Base-by-base conservation (phyloP, 2,888 invertebrate genomes). In the Ceraclea dissimilis region DNA sequence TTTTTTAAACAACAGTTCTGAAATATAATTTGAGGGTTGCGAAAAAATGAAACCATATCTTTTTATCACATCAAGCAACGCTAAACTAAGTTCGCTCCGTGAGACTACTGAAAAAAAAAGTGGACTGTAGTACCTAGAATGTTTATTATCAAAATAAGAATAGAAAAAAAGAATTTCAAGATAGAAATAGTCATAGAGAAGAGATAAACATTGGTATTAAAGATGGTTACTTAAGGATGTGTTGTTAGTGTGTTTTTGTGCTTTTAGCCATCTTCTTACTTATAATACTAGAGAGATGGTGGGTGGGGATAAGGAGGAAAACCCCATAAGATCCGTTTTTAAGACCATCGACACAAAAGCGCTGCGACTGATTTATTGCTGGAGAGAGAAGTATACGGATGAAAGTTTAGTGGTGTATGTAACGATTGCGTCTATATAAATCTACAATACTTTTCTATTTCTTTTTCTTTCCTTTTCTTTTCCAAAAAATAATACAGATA, bases 311-410 rank as follows among this genome's bases (percentile, higher is more conserved):
- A 16, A 18, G 33, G 55, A 52, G 57, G 57, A 52, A 57, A 58
- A 57, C 49, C 56, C 51, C 53, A 39, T 16, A 16, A 39, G 59
- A 61, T 59, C 61, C 61, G 61, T 61, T 61, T 61, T 61, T 61
- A 61, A 61, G 61, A 61, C 61, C 61, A 61, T 61, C 61, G 61
- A 61, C 61, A 61, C 61, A 61, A 61, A 61, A 61, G 61, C 61
- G 53, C 61, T 60, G 61, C 57, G 61, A 57, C 61, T 61, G 61
- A 61, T 61, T 61, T 61, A 61, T 61, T 61, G 57, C 61, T 50
- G 49, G 19, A 26, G 4, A 26, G 26, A 49, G 59, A 59, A 54
- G 59, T 57, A 59, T 55, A 56, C 22, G 57, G 59, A 61, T 59
- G 57, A 61, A 61, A 61, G 59, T 61, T 26, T 6, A 26, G 26